A percentile compares a stretch with the other conserved stretches of the same genome.
Evolutionary conservation across 1,140 invertebrate species (phyloP).

Genomic region (Pachyrhynchus sulphureomaculatus): DNA sequence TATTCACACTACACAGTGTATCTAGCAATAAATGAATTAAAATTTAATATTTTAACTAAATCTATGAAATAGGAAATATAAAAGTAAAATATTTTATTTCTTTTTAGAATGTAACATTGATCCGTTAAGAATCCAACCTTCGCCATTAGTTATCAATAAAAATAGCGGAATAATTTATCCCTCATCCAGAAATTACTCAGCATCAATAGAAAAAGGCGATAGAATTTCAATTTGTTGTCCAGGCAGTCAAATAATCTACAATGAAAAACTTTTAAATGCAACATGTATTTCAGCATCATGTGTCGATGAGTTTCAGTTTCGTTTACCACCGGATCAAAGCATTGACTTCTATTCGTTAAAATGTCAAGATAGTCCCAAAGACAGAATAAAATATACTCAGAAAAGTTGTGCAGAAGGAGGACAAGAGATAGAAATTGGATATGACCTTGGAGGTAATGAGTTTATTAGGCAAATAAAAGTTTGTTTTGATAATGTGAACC

Average conservation of each 20-base stretch:
- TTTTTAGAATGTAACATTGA: conserved; percentile 13
- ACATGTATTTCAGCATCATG: conserved; percentile 2
- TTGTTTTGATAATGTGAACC: conserved; percentile 41
- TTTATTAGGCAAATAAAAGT: conserved; percentile 40
- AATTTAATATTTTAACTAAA: no score
- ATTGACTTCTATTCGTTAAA: conserved; percentile 26
- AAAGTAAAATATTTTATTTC: not conserved
- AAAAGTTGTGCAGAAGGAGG: conserved; percentile 48
- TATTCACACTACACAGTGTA: no score
- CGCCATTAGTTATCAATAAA: conserved; percentile 7
- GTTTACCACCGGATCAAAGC: not conserved
- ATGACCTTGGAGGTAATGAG: conserved; percentile 24
- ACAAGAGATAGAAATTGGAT: conserved; percentile 46
- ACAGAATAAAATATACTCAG: conserved; percentile 26
- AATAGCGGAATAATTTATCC: conserved; percentile 11
- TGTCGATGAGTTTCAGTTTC: not conserved
- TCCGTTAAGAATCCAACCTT: conserved; percentile 4
- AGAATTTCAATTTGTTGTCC: conserved; percentile 27
- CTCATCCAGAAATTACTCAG: not conserved
- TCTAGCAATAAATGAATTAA: no score
- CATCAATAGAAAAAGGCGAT: not conserved
- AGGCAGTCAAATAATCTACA: conserved; percentile 15
- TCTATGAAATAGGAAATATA: no score
- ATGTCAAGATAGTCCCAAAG: conserved; percentile 21
- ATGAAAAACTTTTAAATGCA: not conserved